phyloP scores from a whole-genome alignment of 2,113 vertebrate genomes.

The Nibea albiflora region DNA sequence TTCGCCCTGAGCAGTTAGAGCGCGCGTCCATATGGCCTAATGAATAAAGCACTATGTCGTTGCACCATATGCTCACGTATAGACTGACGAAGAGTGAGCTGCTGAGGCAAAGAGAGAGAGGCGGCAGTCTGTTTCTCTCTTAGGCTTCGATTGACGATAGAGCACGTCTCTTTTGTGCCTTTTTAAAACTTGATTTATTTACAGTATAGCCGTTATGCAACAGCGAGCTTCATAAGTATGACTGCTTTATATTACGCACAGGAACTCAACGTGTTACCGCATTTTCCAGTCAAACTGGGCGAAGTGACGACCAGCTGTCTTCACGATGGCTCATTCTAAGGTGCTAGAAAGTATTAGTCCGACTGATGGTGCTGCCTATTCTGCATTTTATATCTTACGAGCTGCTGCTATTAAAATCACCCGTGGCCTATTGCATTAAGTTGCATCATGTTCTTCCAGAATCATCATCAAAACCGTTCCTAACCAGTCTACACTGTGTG shows the following conservation, averaged over 20 bases:
- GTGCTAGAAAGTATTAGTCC: conserved; percentile 18
- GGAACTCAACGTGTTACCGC: too few species aligned
- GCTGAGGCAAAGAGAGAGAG: conserved; percentile 30
- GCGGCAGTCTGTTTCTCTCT: conserved; percentile 5
- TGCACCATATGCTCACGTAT: conserved; percentile 75
- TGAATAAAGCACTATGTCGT: conserved; percentile 77
- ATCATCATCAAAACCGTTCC: conserved; percentile 23
- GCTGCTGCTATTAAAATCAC: conserved; percentile 32
- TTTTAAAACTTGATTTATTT: neutral
- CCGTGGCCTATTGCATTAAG: conserved; percentile 34
- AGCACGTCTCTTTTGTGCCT: conserved; percentile 5
- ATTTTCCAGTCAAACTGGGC: neutral
- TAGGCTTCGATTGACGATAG: conserved; percentile 3
- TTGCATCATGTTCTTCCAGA: conserved; percentile 55
- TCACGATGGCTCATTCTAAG: conserved; percentile 11
- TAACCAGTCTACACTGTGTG: neutral
- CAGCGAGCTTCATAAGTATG: neutral
- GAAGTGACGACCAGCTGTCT: neutral
- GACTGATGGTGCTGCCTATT: conserved; percentile 12
- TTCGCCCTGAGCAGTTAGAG: conserved; percentile 67
- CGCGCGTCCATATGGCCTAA: conserved; percentile 78
- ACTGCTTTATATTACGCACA: neutral
- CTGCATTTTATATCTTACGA: conserved; percentile 28
- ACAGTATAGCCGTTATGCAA: neutral
- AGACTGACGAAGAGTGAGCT: conserved; percentile 39